Evolutionary conservation across 2,797 vertebrate genomes (phyloP), one percentile per base, ranked within the genome.

Genomic region (Erithacus rubecula): DNA sequence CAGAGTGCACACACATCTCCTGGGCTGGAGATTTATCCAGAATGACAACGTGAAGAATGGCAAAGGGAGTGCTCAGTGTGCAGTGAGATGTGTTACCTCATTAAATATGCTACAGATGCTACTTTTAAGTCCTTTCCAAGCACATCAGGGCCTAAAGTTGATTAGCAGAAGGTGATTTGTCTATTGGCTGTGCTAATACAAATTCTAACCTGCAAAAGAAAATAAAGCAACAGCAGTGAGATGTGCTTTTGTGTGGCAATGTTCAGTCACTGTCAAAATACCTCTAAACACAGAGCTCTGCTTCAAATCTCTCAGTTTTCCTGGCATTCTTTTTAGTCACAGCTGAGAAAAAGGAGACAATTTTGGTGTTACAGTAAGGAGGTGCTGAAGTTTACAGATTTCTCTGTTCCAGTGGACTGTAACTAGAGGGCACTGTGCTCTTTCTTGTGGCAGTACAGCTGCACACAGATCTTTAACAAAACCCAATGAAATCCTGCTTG

Each of bases 361-460:
- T 96, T 90, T 34, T 37, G 29, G 91, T 36, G 49, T 41, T 77
- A 44, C 19, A 74, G 52, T 36, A 81, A 74, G 11, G 51, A 90
- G 85, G 67, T 17, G 18, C 30, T 24, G 24, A 87, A 91, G 74
- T 90, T 89, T 12, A 70, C 43, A 34, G 6, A 18, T 75, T 89
- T 74, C 72, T 62, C 62, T 80, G 5, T 89, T 96, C 74, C 81
- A 52, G 11, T 5, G 43, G 77, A 56, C 88, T 78, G 71, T 90
- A 94, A 96, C 90, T 94, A 96, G 96, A 96, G 95, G 96, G 95
- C 96, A 94, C 93, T 96, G 87, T 89, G 94, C 86, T 97, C 96
- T 93, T 96, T 95, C 94, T 78, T 81, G 88, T 94, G 78, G 77
- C 75, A 67, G 70, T 34, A 37, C 56, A 64, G 77, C 75, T 68